Percentiles rank a stretch among this genome's conserved stretches.
These are phyloP conservation scores for Physeter macrocephalus DNA, from an alignment of 2,113 vertebrate species.

Conservation along the genomic window DNA sequence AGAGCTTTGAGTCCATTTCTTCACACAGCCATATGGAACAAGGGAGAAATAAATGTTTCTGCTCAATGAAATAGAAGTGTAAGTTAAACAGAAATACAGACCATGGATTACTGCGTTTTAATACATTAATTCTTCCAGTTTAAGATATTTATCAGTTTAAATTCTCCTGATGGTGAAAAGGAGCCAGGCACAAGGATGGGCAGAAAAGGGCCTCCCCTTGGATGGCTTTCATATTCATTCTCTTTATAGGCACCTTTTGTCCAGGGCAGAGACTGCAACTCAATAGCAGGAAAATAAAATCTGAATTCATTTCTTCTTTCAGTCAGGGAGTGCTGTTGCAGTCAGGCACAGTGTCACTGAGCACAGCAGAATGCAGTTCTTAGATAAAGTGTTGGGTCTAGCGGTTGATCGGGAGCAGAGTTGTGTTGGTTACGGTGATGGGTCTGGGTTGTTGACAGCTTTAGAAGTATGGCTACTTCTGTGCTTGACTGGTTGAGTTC, in stretches of 20 bases:
- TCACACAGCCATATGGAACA: not conserved
- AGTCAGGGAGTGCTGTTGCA: no score
- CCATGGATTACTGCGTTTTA: not conserved
- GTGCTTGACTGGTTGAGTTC: not conserved
- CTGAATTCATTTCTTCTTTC: no score
- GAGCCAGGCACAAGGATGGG: not conserved
- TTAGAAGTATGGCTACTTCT: not conserved
- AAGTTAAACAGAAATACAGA: not conserved
- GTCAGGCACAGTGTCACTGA: no score
- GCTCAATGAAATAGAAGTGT: not conserved
- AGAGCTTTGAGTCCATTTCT: not conserved
- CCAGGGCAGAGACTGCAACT: no score
- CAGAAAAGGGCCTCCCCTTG: no score
- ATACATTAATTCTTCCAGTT: not conserved
- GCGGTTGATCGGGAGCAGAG: accelerated
- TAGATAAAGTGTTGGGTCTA: not conserved
- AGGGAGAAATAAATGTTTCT: not conserved
- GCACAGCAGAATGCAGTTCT: not conserved
- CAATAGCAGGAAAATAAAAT: no score
- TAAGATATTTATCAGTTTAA: not conserved
- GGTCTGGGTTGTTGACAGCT: not conserved
- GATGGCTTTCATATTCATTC: no score
- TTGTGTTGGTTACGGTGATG: not conserved
- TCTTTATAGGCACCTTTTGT: no score
- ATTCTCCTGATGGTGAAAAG: not conserved